These are phyloP conservation scores for Grallaria varia DNA, from an alignment of 2,113 vertebrate species.

Conservation along the genomic window DNA sequence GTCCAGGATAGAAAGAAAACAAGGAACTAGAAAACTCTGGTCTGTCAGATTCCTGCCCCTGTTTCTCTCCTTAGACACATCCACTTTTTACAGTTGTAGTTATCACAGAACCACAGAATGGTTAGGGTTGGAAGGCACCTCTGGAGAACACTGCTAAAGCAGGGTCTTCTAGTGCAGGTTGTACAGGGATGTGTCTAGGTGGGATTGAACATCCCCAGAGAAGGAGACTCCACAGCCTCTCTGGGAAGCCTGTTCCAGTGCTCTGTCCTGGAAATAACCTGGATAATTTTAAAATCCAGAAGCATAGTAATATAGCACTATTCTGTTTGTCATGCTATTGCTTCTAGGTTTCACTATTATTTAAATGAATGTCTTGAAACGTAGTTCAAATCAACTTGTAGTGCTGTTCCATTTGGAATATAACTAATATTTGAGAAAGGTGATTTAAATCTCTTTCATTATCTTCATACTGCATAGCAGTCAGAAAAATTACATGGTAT, in stretches of 20 bases:
- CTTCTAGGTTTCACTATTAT: background rate
- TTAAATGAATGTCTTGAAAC: background rate
- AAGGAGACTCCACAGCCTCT: background rate
- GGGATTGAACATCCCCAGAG: background rate
- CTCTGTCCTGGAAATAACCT: background rate
- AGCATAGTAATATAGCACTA: background rate
- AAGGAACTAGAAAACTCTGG: background rate
- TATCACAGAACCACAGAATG: background rate
- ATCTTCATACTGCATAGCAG: background rate
- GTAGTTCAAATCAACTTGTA: background rate
- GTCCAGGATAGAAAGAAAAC: background rate
- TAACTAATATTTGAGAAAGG: background rate
- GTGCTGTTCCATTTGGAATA: background rate
- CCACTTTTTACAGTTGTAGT: background rate
- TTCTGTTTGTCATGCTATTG: background rate
- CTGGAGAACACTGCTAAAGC: background rate
- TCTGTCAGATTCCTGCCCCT: background rate
- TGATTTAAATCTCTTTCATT: background rate
- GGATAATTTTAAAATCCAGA: background rate
- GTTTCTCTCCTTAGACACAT: background rate
- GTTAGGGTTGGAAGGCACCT: background rate
- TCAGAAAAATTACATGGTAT: background rate
- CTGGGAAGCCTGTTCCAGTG: background rate
- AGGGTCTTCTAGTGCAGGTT: background rate
- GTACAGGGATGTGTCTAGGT: background rate